These are phyloP conservation scores for Patiria miniata DNA, from an alignment of 35 echinoderm and acorn worm species.

Conservation along the genomic window DNA sequence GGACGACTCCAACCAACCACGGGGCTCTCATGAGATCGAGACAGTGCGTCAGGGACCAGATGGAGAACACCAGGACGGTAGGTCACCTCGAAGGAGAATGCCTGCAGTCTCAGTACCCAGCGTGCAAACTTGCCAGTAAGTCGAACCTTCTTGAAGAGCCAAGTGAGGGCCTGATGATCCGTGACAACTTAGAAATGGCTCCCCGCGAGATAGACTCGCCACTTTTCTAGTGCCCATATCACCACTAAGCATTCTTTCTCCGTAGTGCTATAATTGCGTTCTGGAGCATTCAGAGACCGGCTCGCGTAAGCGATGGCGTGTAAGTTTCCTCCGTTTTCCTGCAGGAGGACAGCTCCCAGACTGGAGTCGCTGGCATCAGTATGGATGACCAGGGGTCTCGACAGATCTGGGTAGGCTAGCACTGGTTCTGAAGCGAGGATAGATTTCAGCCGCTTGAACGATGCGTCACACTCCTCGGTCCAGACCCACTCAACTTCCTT, in stretches of 20 bases:
- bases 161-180: constrained; percentile 54
- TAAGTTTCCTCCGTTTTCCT: neutral
- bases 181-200: constrained; percentile 34
- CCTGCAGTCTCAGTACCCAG: constrained; percentile 50
- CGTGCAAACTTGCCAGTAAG: constrained; percentile 15
- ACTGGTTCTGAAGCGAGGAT: constrained; percentile 30
- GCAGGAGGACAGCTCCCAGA: constrained; percentile 45
- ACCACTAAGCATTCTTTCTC: constrained; percentile 63
- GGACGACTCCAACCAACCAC: neutral
- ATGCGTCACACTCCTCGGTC: neutral
- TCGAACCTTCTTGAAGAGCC: constrained; percentile 30
- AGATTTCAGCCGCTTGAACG: constrained; percentile 4
- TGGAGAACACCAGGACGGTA: constrained; percentile 38
- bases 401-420: constrained; percentile 29
- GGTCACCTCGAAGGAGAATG: constrained; percentile 30
- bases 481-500: constrained; percentile 23
- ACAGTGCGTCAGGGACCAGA: constrained; percentile 44
- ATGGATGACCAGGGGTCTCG: constrained; percentile 34
- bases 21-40: neutral
- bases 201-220: constrained; percentile 43
- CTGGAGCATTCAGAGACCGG: neutral
- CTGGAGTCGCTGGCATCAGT: constrained; percentile 45
- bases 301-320: constrained; percentile 47
- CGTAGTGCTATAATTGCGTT: constrained; percentile 41
- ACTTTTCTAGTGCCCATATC: constrained; percentile 54